Evolutionary conservation across 2,113 vertebrate species (phyloP).

Genomic region (Clupea harengus): DNA sequence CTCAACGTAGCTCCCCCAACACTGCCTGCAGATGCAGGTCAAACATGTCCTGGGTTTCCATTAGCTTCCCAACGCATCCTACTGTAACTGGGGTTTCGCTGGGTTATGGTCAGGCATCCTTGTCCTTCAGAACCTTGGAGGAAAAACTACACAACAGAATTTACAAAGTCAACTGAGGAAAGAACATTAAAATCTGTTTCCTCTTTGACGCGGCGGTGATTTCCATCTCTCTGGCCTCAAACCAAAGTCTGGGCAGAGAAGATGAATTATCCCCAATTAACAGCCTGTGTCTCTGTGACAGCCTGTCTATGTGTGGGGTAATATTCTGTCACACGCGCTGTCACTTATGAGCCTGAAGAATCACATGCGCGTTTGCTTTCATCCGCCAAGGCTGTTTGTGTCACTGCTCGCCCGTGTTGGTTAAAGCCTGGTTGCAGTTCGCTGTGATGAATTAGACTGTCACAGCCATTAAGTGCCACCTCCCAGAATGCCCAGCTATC

Average conservation of each 20-base stretch:
- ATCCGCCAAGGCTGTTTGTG: conserved; percentile 12
- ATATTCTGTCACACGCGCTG: background rate
- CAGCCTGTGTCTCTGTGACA: no score
- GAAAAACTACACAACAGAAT: background rate
- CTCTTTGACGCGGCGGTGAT: background rate
- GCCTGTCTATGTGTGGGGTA: background rate
- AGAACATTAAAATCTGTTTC: background rate
- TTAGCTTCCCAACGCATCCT: no score
- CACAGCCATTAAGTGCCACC: conserved; percentile 8
- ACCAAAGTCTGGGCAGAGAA: background rate
- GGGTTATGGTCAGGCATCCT: no score
- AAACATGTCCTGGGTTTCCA: no score
- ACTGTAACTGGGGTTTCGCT: no score
- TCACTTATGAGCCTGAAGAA: background rate
- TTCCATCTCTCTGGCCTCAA: background rate
- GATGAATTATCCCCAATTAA: background rate
- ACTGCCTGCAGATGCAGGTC: no score
- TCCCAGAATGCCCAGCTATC: conserved; percentile 20
- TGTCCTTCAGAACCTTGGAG: no score
- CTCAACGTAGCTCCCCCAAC: no score
- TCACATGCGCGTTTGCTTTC: conserved; percentile 8
- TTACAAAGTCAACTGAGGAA: background rate
- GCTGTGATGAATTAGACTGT: conserved; percentile 31
- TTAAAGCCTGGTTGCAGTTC: conserved; percentile 23
- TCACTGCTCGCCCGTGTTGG: conserved; percentile 26